Percentiles rank a stretch among this genome's conserved stretches.
Evolutionary conservation across 2,888 invertebrate species (phyloP).

Genomic region (Muschampia plurimacula): DNA sequence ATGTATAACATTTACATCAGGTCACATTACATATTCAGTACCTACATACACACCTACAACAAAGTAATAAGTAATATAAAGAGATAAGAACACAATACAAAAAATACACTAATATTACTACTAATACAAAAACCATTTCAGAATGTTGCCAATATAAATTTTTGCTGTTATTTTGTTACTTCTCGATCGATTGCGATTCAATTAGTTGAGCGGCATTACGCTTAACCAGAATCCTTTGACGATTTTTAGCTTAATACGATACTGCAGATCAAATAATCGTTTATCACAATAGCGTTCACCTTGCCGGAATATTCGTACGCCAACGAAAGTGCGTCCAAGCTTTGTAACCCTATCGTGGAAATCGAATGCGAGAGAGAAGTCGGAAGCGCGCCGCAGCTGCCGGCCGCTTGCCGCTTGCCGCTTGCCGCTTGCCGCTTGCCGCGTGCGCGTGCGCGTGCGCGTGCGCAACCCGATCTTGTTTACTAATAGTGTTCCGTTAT

Average conservation of each 20-base stretch:
- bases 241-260: slow-evolving; percentile 12
- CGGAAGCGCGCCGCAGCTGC: slow-evolving; percentile 15
- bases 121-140: neutral
- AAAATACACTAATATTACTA: too few relatives aligned
- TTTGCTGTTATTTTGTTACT: too few relatives aligned
- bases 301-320: slow-evolving; percentile 22
- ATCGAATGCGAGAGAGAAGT: slow-evolving; percentile 45
- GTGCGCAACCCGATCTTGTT: slow-evolving; percentile 25
- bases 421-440: slow-evolving; percentile 11
- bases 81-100: too few relatives aligned
- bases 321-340: slow-evolving; percentile 31
- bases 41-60: too few relatives aligned
- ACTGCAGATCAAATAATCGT: slow-evolving; percentile 16
- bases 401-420: too few relatives aligned
- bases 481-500: slow-evolving; percentile 31
- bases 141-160: too few relatives aligned
- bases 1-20: too few relatives aligned
- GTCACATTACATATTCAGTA: too few relatives aligned
- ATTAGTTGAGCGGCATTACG: neutral
- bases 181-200: too few relatives aligned
- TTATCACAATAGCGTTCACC: slow-evolving; percentile 26
- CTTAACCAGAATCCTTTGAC: neutral
- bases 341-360: slow-evolving; percentile 39
- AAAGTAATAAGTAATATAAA: too few relatives aligned
- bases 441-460: slow-evolving; percentile 35